phyloP scores from a whole-genome alignment of 2,113 vertebrate species.

The Oryzias woworae region DNA sequence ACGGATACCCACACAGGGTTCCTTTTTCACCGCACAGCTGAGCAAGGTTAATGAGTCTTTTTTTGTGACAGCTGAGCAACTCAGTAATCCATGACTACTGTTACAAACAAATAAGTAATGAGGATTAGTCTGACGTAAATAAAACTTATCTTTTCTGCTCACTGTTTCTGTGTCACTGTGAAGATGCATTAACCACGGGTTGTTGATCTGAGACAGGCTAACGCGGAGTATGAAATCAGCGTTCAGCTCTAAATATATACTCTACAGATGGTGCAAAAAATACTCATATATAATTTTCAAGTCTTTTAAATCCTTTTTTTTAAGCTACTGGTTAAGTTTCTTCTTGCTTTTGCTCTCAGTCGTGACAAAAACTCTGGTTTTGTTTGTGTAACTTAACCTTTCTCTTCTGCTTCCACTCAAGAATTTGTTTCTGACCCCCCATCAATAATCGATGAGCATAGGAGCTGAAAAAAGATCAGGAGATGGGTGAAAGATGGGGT shows the following conservation, averaged over 20 bases:
- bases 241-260: constrained; percentile 41
- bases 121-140: constrained; percentile 53
- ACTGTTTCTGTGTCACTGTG: constrained; percentile 32
- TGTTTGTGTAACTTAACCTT: constrained; percentile 30
- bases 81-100: constrained; percentile 42
- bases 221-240: constrained; percentile 52
- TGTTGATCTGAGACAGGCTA: constrained; percentile 45
- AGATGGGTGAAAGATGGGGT: constrained; percentile 17
- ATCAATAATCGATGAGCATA: constrained; percentile 64
- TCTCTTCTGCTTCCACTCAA: constrained; percentile 30
- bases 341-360: constrained; percentile 6
- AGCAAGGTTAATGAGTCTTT: constrained; percentile 37
- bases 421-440: constrained; percentile 40
- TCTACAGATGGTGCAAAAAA: neutral
- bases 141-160: constrained; percentile 32
- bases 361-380: constrained; percentile 23
- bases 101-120: constrained; percentile 67
- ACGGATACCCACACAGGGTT: constrained; percentile 12
- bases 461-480: constrained; percentile 27
- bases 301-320: too few species aligned
- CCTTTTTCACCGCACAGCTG: constrained; percentile 19
- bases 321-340: neutral
- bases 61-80: constrained; percentile 19
- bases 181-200: constrained; percentile 30
- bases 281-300: neutral